Evolutionary conservation across 64 coral and sea anemone genomes (phyloP), one percentile per base, ranked within the genome.

Genomic region (Catalaphyllia jardinei): DNA sequence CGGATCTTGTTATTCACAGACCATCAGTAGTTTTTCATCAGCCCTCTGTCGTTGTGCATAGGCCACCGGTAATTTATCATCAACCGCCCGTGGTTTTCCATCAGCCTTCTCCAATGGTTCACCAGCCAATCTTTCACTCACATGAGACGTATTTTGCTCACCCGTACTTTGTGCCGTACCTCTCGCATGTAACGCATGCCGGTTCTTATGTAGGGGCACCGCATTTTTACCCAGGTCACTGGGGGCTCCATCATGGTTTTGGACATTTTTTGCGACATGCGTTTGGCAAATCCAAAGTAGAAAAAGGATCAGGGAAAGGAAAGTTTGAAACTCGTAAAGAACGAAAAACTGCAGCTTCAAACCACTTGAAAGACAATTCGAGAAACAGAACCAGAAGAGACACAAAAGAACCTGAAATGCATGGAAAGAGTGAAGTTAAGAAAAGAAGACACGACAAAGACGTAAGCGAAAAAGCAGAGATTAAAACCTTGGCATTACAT

Each of bases 21-120:
- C 93, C 93, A 7, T 94, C 93, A 3, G 88, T 94, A 18, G 89
- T 94, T 10, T 94, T 91, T 35, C 88, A 94, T 78, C 93, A 94
- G 50, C 89, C 93, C 25, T 72, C 93, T 12, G 93, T 94, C 55
- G 89, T 94, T 4, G 74, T 94, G 1, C 93, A 94, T 19, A 84
- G 93, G 15, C 88, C 93, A 31, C 62, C 93, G 22, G 93, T 94
- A 4, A 78, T 94, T 28, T 94, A 94, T 76, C 93, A 65, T 78
- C 88, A 94, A 74, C 88, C 93, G 25, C 88, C 87, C 14, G 67
- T 94, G 31, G 88, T 91, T 4, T 94, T 94, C 35, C 93, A 94
- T 76, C 93, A 94, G 51, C 93, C 93, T 17, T 77, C 93, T 17
- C 93, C 93, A 28, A 90, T 91, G 89, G 93, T 94, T 14, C 73